These are phyloP conservation scores for Eufriesea mexicana DNA, from an alignment of 1,140 invertebrate genomes.

Conservation along the genomic window DNA sequence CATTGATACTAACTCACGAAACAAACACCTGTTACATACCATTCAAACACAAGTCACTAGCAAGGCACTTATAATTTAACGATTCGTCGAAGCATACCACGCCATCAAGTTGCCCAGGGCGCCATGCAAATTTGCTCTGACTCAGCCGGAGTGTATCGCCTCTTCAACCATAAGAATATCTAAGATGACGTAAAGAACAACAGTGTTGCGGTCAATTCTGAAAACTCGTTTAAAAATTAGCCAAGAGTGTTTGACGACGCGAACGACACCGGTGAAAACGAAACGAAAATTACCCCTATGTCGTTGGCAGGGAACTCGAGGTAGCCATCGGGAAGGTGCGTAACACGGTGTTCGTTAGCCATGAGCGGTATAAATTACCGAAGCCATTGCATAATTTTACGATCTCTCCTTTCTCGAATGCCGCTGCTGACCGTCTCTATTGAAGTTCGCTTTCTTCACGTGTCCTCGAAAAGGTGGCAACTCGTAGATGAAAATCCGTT, in stretches of 20 bases:
- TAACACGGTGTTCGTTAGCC: slow-evolving; percentile 51
- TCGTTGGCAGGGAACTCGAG: slow-evolving; percentile 12
- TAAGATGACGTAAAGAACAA: neutral
- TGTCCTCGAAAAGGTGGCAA: slow-evolving; percentile 47
- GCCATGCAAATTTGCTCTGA: neutral
- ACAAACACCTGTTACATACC: too few species aligned
- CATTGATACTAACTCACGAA: too few species aligned
- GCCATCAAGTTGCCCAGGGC: neutral
- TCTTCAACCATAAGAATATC: neutral
- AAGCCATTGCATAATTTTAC: slow-evolving; percentile 68
- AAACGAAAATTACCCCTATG: neutral
- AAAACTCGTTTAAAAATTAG: neutral
- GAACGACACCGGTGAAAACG: neutral
- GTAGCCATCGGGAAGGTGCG: slow-evolving; percentile 17
- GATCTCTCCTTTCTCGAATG: slow-evolving; percentile 75
- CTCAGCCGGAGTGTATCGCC: too few species aligned
- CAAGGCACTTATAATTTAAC: too few species aligned
- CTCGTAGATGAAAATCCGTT: neutral
- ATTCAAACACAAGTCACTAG: too few species aligned
- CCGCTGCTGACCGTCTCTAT: neutral
- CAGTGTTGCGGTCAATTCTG: neutral
- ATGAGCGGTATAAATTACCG: slow-evolving; percentile 63
- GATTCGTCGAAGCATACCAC: too few species aligned
- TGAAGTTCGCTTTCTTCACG: slow-evolving; percentile 58
- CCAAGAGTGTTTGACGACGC: neutral